These are phyloP conservation scores for Rhegmatorhina hoffmannsi DNA, from an alignment of 2,113 vertebrate species.

Conservation along the genomic window DNA sequence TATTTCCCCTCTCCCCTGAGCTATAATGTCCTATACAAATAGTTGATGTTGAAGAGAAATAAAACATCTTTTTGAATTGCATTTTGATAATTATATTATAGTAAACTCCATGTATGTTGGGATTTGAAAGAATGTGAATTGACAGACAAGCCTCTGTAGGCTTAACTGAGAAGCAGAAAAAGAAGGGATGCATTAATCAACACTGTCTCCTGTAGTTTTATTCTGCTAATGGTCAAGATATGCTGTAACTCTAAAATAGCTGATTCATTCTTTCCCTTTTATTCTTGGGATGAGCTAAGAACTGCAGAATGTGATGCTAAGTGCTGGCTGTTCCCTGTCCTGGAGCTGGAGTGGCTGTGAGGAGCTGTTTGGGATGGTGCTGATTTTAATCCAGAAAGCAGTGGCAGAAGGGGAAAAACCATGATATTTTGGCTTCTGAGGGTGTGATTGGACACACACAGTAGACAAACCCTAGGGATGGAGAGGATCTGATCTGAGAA, in stretches of 20 bases:
- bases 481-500: not conserved
- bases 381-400: not conserved
- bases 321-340: not conserved
- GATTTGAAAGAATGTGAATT: not conserved
- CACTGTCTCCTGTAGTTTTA: not conserved
- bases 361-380: not conserved
- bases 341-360: not conserved
- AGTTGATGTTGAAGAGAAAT: not conserved
- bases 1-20: not conserved
- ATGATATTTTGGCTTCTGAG: not conserved
- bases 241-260: not conserved
- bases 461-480: not conserved
- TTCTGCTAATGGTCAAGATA: not conserved
- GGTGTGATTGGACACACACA: not conserved
- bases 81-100: not conserved
- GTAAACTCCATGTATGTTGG: not conserved
- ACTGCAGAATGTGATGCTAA: not conserved
- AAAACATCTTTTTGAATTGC: not conserved
- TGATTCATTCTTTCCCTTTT: not conserved
- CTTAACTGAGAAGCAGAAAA: not conserved
- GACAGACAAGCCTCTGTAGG: not conserved
- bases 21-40: not conserved
- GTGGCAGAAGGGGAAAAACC: not conserved
- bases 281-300: not conserved
- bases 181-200: not conserved